Conservation (phyloP, 1,140 invertebrate genomes). For the Drosophila serrata region DNA sequence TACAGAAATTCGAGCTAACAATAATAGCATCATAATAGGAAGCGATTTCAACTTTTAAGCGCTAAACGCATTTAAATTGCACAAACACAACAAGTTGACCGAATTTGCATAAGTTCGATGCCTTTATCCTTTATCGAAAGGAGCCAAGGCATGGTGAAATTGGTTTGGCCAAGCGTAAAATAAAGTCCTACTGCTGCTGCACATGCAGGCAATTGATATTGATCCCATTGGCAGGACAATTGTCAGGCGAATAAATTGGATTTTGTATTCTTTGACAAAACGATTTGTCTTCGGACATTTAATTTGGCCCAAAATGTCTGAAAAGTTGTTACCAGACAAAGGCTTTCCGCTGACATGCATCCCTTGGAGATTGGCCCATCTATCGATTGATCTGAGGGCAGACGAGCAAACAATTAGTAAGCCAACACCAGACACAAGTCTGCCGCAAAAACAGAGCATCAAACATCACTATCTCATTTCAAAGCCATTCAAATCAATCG, state of each 20-base stretch:
- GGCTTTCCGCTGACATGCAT: conserved; percentile 27
- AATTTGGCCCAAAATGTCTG: conserved; percentile 44
- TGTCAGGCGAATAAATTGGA: conserved; percentile 72
- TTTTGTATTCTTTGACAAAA: conserved; percentile 63
- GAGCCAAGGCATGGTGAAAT: conserved; percentile 36
- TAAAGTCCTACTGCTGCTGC: conserved; percentile 48
- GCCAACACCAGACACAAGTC: conserved; percentile 60
- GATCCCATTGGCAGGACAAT: conserved; percentile 62
- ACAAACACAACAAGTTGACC: conserved; percentile 37
- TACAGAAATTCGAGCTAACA: conserved; percentile 69
- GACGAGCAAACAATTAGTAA: conserved; percentile 72
- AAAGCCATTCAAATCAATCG: conserved; percentile 65
- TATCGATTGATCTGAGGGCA: conserved; percentile 4
- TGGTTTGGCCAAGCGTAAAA: conserved; percentile 65
- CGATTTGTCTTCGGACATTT: conserved; percentile 40
- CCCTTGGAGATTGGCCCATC: conserved; percentile 9
- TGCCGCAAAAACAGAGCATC: background rate
- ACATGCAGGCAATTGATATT: conserved; percentile 44
- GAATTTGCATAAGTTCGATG: conserved; percentile 36
- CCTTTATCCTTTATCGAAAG: conserved; percentile 18
- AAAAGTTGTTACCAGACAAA: conserved; percentile 52
- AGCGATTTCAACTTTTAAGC: conserved; percentile 68
- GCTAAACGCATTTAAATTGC: conserved; percentile 52
- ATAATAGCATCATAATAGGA: conserved; percentile 73
- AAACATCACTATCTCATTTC: conserved; percentile 44